These are phyloP conservation scores for Pomacea maculata DNA, from an alignment of 1,140 invertebrate genomes.

Conservation along the genomic window DNA sequence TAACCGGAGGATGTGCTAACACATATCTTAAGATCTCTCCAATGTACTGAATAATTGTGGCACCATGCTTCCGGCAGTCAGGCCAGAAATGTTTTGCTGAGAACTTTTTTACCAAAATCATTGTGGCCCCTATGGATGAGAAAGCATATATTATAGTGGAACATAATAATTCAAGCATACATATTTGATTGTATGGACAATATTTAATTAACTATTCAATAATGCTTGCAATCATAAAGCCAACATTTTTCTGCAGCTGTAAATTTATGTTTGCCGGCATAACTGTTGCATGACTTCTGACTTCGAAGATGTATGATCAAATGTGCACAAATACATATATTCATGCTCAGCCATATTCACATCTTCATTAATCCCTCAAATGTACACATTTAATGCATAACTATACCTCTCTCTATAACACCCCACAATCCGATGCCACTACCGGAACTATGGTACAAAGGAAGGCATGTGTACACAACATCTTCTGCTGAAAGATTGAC, in stretches of 20 bases:
- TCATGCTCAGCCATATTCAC: not conserved
- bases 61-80: constrained; percentile 52
- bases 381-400: not conserved
- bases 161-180: too few species aligned
- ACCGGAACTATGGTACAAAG: constrained; percentile 56
- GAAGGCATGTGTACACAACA: constrained; percentile 50
- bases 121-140: constrained; percentile 47
- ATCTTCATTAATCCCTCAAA: too few species aligned
- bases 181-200: too few species aligned
- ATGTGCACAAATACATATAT: not conserved
- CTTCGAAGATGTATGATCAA: not conserved
- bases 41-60: constrained; percentile 79
- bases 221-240: too few species aligned
- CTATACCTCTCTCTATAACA: constrained; percentile 19
- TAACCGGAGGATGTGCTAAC: constrained; percentile 70
- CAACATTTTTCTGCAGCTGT: too few species aligned
- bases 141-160: too few species aligned
- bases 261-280: too few species aligned
- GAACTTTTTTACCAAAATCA: constrained; percentile 52
- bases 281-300: too few species aligned
- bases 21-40: constrained; percentile 98
- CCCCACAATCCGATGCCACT: constrained; percentile 43
- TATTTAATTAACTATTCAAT: too few species aligned
- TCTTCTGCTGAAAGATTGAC: constrained; percentile 36
- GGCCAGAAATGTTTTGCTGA: constrained; percentile 55